Percentiles rank a stretch among this genome's conserved stretches.
phyloP scores from a whole-genome alignment of 2,888 invertebrate genomes.

The Athalia cordata region DNA sequence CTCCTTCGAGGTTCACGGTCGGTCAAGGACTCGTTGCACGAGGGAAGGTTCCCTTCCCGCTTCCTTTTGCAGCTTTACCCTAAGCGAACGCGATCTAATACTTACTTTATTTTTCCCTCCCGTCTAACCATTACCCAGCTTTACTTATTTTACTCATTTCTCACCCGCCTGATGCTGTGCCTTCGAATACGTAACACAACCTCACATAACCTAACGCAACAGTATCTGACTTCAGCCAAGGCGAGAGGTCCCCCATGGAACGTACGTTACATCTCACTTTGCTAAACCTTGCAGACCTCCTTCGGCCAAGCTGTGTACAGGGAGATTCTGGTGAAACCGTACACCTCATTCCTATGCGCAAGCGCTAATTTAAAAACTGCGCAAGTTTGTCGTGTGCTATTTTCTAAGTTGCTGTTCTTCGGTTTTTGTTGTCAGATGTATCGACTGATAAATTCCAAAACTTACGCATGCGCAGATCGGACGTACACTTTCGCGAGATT shows the following conservation, averaged over 20 bases:
- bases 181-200: slow-evolving; percentile 16
- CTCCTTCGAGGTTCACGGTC: slow-evolving; percentile 71
- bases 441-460: too few relatives aligned
- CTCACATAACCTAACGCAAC: slow-evolving; percentile 30
- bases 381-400: too few relatives aligned
- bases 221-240: slow-evolving; percentile 18
- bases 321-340: too few relatives aligned
- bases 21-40: slow-evolving; percentile 70
- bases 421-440: too few relatives aligned
- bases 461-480: too few relatives aligned
- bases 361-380: too few relatives aligned
- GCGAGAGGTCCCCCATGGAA: slow-evolving; percentile 13
- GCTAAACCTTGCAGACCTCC: too few relatives aligned
- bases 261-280: background rate
- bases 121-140: slow-evolving; percentile 28
- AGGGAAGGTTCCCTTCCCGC: slow-evolving; percentile 18
- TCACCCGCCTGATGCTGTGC: slow-evolving; percentile 39
- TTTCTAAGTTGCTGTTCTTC: too few relatives aligned
- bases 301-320: too few relatives aligned
- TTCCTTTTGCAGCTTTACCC: slow-evolving; percentile 41
- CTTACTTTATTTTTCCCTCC: slow-evolving; percentile 29
- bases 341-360: too few relatives aligned
- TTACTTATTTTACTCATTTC: slow-evolving; percentile 44
- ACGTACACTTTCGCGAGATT: too few relatives aligned
- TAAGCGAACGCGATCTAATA: slow-evolving; percentile 20